Evolutionary conservation across 2,797 vertebrate species (phyloP), one percentile per base, ranked within the genome.

Genomic region (Hypotaenidia okinawae): DNA sequence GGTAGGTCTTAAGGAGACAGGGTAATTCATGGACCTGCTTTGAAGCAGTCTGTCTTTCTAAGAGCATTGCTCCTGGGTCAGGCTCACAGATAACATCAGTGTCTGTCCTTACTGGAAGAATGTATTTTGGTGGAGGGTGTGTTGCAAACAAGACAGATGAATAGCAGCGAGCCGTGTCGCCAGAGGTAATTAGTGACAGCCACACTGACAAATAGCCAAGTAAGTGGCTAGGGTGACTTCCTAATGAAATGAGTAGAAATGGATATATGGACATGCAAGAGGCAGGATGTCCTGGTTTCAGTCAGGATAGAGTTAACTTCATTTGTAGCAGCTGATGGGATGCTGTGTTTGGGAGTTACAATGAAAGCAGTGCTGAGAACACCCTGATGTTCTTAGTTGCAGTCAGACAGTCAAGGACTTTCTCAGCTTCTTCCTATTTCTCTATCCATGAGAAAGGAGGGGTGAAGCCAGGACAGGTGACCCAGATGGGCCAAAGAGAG

Each of bases 161-260:
- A 95, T 94, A 88, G 87, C 13, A 93, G 89, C 87, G 85, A 81
- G 69, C 67, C 5, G 1, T 33, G 66, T 23, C 43, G 90, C 64
- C 17, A 72, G 84, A 94, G 92, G 82, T 85, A 93, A 81, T 78
- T 92, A 89, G 88, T 95, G 94, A 94, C 84, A 96, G 83, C 49
- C 55, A 58, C 39, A 10, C 72, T 94, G 96, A 95, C 69, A 82
- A 94, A 96, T 90, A 67, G 69, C 89, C n/a, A 27, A 49, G 64
- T 47, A 84, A 90, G 89, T 93, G 73, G 84, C 59, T 39, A 49
- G 77, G 72, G 74, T 0, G 4, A 84, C 79, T 83, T 67, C 30
- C 80, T 94, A 67, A 89, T 87, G 76, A 92, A 96, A 91, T 66
- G 62, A 82, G 59, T 58, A 33, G 47, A 74, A 88, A 87, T 0